A percentile compares a stretch with the other conserved stretches of the same genome.
phyloP scores from a whole-genome alignment of 1,140 invertebrate species.

The Triops cancriformis region DNA sequence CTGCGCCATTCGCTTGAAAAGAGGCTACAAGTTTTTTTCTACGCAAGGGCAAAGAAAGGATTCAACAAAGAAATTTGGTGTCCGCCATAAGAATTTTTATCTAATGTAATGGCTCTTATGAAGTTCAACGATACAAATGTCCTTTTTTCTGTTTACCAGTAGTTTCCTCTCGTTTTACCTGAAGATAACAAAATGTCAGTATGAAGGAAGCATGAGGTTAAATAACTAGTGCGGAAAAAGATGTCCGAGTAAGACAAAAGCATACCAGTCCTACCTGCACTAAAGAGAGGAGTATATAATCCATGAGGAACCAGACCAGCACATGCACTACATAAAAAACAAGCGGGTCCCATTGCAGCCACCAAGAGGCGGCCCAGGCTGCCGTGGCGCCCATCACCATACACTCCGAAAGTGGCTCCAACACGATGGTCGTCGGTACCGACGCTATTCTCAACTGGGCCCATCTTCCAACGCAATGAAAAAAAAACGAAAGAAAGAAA shows the following conservation, averaged over 20 bases:
- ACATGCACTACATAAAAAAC: slow-evolving; percentile 88
- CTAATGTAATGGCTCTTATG: no score
- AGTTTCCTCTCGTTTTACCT: no score
- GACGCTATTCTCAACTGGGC: slow-evolving; percentile 89
- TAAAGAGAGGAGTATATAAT: slow-evolving; percentile 82
- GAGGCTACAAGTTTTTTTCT: no score
- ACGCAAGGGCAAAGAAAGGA: no score
- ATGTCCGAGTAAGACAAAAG: slow-evolving; percentile 20
- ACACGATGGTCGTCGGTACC: slow-evolving; percentile 78
- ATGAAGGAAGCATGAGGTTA: no score
- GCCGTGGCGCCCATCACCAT: slow-evolving; percentile 79
- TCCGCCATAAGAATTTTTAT: no score
- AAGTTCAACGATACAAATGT: no score
- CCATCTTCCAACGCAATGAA: no score
- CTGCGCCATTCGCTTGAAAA: no score
- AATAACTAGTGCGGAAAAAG: background rate
- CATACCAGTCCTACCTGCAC: slow-evolving; percentile 57
- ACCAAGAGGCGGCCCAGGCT: slow-evolving; percentile 68
- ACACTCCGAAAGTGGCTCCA: slow-evolving; percentile 96
- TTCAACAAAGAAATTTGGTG: no score
- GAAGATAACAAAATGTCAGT: no score
- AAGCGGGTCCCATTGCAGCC: slow-evolving; percentile 80
- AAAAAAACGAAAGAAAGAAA: slow-evolving; percentile 22
- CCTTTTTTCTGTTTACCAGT: no score
- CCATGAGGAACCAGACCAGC: slow-evolving; percentile 88